A percentile compares a stretch with the other conserved stretches of the same genome.
These are phyloP conservation scores for Silurus asotus DNA, from an alignment of 2,113 vertebrate species.

Conservation along the genomic window DNA sequence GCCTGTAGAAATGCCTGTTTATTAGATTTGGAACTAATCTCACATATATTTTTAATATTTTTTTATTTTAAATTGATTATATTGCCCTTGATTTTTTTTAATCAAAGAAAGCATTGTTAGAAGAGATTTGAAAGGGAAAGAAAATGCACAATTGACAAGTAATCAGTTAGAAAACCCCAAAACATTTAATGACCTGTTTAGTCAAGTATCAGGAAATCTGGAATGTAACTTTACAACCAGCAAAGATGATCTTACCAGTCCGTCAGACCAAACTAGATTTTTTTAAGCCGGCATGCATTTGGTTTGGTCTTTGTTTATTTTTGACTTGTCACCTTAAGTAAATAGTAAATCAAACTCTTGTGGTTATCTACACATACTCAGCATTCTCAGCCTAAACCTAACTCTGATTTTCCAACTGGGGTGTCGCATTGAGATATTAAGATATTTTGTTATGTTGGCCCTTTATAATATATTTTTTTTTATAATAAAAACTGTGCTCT, in stretches of 20 bases:
- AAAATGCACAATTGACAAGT: neutral
- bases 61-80: neutral
- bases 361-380: neutral
- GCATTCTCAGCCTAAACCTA: neutral
- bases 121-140: too few species aligned
- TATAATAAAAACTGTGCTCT: too few species aligned
- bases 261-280: neutral
- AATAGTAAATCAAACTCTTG: neutral
- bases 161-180: neutral
- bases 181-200: neutral
- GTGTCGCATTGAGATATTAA: too few species aligned
- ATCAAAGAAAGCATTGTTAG: too few species aligned
- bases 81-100: neutral
- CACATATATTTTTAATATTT: neutral
- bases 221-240: neutral
- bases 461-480: too few species aligned
- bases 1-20: too few species aligned
- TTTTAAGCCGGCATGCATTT: neutral
- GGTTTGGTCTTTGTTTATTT: neutral
- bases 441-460: too few species aligned
- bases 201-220: neutral
- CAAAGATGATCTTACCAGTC: neutral
- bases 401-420: neutral
- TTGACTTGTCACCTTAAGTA: neutral
- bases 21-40: neutral